Conservation (phyloP, 2,113 vertebrate species). For the Zosterops hypoxanthus region DNA sequence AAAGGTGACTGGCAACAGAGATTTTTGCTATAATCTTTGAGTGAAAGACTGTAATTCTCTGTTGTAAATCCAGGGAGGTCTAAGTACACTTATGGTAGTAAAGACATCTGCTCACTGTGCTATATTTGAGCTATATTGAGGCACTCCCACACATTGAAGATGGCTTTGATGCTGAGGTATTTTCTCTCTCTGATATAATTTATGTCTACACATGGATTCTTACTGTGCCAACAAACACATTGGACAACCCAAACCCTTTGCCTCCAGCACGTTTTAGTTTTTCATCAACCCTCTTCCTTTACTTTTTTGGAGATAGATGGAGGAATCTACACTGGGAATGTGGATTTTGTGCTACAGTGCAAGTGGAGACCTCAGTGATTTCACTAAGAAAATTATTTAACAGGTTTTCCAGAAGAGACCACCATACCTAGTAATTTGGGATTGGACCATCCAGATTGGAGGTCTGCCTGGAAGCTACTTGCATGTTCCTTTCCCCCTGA, state of each 20-base stretch:
- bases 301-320: background rate
- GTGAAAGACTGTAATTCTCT: background rate
- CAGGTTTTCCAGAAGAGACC: background rate
- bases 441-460: background rate
- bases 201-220: background rate
- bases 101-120: conserved; percentile 53
- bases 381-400: background rate
- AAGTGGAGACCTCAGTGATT: background rate
- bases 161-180: background rate
- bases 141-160: background rate
- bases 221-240: background rate
- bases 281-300: background rate
- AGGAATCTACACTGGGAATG: background rate
- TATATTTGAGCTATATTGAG: conserved; percentile 39
- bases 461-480: background rate
- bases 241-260: background rate
- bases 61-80: conserved; percentile 3
- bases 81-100: conserved; percentile 19
- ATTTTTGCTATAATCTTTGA: conserved; percentile 25
- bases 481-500: background rate
- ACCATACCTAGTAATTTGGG: background rate
- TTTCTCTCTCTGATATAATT: conserved; percentile 19
- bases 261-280: background rate
- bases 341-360: background rate
- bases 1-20: background rate